Conservation (phyloP, 2,888 invertebrate species). For the Drosophila anomelani region DNA sequence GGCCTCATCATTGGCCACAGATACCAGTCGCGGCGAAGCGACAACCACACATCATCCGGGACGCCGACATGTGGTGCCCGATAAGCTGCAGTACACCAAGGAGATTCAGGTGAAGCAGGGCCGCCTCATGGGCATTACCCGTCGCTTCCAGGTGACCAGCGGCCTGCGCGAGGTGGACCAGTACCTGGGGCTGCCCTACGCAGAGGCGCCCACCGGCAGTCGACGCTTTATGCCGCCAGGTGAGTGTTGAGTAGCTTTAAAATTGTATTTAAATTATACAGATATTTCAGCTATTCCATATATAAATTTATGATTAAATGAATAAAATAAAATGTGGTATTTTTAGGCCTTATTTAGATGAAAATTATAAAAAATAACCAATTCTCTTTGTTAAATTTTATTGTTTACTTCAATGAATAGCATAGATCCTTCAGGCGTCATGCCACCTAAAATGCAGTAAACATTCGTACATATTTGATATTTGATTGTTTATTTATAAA, state of each 20-base stretch:
- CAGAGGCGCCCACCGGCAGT: conserved; percentile 90
- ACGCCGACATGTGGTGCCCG: conserved; percentile 80
- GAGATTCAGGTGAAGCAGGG: conserved; percentile 89
- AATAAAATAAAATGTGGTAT: too few species aligned
- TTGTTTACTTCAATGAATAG: background rate
- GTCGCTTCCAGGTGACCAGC: conserved; percentile 87
- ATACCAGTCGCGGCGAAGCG: conserved; percentile 7
- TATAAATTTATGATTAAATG: too few species aligned
- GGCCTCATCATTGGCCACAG: conserved; percentile 20
- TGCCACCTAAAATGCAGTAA: background rate
- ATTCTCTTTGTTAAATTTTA: background rate
- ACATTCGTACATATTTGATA: conserved; percentile 3
- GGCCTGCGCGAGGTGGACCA: conserved; percentile 89
- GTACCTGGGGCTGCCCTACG: conserved; percentile 92
- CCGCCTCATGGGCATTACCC: conserved; percentile 88
- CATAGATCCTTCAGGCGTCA: background rate
- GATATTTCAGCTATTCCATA: too few species aligned
- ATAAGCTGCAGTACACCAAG: conserved; percentile 85
- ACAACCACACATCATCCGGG: conserved; percentile 68
- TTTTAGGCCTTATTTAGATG: background rate
- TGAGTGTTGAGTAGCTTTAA: conserved; percentile 69
- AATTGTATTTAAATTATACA: background rate
- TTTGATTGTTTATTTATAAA: background rate
- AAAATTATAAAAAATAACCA: background rate
- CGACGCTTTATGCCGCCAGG: conserved; percentile 94